These are phyloP conservation scores for Chiloscyllium plagiosum DNA, from an alignment of 2,113 vertebrate species.

Conservation along the genomic window DNA sequence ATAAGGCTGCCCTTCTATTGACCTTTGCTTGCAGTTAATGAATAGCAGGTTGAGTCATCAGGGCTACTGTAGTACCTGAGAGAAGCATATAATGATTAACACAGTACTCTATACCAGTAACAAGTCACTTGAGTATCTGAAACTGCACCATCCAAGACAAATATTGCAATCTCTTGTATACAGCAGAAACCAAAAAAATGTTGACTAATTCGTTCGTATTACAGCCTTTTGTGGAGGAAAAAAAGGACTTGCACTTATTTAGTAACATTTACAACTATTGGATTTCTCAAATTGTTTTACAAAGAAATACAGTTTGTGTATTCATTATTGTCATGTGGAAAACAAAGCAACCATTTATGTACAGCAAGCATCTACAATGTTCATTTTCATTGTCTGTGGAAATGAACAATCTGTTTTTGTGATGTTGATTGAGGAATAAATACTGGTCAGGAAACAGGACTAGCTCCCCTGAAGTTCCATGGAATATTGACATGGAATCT, in stretches of 20 bases:
- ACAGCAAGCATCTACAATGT: neutral
- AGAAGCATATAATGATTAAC: neutral
- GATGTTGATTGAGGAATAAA: neutral
- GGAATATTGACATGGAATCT: neutral
- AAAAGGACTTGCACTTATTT: neutral
- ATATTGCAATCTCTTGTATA: neutral
- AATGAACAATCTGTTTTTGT: neutral
- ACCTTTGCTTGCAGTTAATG: constrained; percentile 20
- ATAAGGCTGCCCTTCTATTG: constrained; percentile 25
- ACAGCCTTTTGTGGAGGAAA: neutral
- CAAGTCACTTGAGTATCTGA: neutral
- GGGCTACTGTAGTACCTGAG: constrained; percentile 21
- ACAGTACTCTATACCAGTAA: neutral
- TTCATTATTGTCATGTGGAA: neutral
- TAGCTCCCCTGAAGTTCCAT: no score
- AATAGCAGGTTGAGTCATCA: constrained; percentile 30
- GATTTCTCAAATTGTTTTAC: neutral
- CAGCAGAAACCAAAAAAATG: neutral
- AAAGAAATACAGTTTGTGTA: neutral
- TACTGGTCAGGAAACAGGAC: neutral
- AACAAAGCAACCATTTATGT: neutral
- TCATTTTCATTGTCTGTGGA: no score
- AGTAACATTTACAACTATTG: neutral
- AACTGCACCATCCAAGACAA: neutral
- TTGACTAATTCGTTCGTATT: neutral